Percentiles rank a stretch among this genome's conserved stretches.
Conservation (phyloP, 2,797 vertebrate genomes). For the Serranus cabrilla region DNA sequence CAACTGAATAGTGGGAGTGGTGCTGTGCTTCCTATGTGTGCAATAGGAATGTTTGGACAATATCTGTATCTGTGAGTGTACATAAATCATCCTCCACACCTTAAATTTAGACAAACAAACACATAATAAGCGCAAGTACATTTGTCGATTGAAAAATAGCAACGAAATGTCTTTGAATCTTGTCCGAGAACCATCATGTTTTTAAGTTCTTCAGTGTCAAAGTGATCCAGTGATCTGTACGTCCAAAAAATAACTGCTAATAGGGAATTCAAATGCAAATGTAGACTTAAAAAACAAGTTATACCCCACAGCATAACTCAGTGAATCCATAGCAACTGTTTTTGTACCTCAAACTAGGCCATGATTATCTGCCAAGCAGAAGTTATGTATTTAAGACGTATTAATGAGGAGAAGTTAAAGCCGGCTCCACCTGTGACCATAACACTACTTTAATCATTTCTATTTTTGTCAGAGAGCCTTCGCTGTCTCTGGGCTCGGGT, state of each 20-base stretch:
- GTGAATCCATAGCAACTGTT: not conserved
- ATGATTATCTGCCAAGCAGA: not conserved
- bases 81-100: too few species aligned
- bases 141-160: too few species aligned
- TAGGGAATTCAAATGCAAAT: not conserved
- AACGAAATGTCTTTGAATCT: not conserved
- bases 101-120: too few species aligned
- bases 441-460: not conserved
- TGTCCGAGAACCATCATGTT: not conserved
- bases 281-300: not conserved
- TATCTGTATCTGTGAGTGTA: too few species aligned
- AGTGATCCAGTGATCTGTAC: not conserved
- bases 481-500: not conserved
- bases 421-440: not conserved
- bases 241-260: not conserved
- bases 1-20: too few species aligned
- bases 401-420: not conserved
- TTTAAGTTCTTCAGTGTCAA: not conserved
- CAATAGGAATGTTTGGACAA: too few species aligned
- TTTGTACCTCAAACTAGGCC: not conserved
- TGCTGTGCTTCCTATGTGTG: too few species aligned
- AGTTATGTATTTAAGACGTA: not conserved
- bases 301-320: not conserved
- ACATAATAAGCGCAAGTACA: too few species aligned
- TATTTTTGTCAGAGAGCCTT: not conserved